phyloP scores from a whole-genome alignment of 2,888 invertebrate genomes.

The Polylopha cassiicola region DNA sequence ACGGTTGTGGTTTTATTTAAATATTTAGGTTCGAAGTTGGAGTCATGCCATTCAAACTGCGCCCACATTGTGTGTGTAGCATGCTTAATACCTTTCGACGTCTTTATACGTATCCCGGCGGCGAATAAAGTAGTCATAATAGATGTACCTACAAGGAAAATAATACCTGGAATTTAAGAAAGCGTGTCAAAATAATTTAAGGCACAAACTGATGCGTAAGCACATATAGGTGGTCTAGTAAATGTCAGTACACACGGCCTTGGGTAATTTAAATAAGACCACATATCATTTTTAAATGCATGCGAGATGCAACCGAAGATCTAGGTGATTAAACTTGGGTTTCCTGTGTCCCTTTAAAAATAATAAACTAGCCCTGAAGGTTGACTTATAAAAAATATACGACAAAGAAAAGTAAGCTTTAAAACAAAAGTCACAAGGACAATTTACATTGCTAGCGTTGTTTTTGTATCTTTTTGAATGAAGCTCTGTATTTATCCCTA shows the following conservation, averaged over 20 bases:
- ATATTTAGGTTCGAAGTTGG: constrained; percentile 39
- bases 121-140: constrained; percentile 1
- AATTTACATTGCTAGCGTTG: constrained; percentile 9
- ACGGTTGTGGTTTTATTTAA: constrained; percentile 52
- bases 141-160: background rate
- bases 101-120: constrained; percentile 12
- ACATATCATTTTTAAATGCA: constrained; percentile 26
- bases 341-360: constrained; percentile 46
- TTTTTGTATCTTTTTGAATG: constrained; percentile 1
- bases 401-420: constrained; percentile 36
- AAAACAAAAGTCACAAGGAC: too few species aligned
- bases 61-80: constrained; percentile 22
- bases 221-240: constrained; percentile 25
- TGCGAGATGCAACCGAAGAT: constrained; percentile 40
- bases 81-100: constrained; percentile 19
- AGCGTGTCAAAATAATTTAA: too few species aligned
- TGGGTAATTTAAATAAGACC: constrained; percentile 38
- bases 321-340: constrained; percentile 53
- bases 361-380: constrained; percentile 54
- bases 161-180: too few species aligned
- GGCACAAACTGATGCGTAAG: constrained; percentile 5
- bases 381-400: constrained; percentile 39
- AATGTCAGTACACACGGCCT: constrained; percentile 44
- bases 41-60: constrained; percentile 33
- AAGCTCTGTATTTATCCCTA: constrained; percentile 13